These are phyloP conservation scores for Nomada ruficornis DNA, from an alignment of 2,888 invertebrate genomes.

Conservation along the genomic window DNA sequence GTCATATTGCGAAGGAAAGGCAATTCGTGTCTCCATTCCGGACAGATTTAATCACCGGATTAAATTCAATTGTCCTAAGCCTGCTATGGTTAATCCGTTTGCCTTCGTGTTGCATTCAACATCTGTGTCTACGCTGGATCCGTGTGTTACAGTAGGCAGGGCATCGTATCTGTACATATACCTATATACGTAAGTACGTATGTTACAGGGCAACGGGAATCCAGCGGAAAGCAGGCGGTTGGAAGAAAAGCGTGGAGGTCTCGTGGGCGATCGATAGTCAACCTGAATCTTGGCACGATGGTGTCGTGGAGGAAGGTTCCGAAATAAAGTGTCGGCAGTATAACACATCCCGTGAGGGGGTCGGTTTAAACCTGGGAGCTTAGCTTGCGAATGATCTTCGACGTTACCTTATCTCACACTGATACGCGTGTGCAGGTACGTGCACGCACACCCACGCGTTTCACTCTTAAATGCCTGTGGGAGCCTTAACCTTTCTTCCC, in stretches of 20 bases:
- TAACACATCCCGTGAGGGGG: slow-evolving; percentile 60
- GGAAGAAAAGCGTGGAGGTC: slow-evolving; percentile 48
- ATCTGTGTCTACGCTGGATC: slow-evolving; percentile 1
- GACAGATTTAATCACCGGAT: slow-evolving; percentile 62
- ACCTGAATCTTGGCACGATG: slow-evolving; percentile 69
- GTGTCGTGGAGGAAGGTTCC: slow-evolving; percentile 68
- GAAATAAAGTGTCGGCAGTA: slow-evolving; percentile 71
- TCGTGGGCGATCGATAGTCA: slow-evolving; percentile 69
- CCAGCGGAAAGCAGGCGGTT: slow-evolving; percentile 21
- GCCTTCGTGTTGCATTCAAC: slow-evolving; percentile 5
- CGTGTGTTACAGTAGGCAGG: background rate
- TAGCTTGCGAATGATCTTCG: slow-evolving; percentile 68
- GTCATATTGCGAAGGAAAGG: slow-evolving; percentile 17
- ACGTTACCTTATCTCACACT: slow-evolving; percentile 61
- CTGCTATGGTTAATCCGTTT: slow-evolving; percentile 57
- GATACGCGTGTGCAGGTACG: slow-evolving; percentile 24
- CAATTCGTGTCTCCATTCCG: slow-evolving; percentile 15
- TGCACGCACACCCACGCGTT: slow-evolving; percentile 22
- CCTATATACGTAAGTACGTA: no score
- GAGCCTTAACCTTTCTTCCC: background rate
- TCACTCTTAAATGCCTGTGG: background rate
- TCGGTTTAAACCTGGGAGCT: slow-evolving; percentile 66
- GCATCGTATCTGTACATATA: slow-evolving; percentile 5
- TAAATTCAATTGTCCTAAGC: slow-evolving; percentile 65
- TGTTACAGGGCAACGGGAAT: slow-evolving; percentile 21